phyloP scores from a whole-genome alignment of 2,113 vertebrate species.

The Pagrus major region DNA sequence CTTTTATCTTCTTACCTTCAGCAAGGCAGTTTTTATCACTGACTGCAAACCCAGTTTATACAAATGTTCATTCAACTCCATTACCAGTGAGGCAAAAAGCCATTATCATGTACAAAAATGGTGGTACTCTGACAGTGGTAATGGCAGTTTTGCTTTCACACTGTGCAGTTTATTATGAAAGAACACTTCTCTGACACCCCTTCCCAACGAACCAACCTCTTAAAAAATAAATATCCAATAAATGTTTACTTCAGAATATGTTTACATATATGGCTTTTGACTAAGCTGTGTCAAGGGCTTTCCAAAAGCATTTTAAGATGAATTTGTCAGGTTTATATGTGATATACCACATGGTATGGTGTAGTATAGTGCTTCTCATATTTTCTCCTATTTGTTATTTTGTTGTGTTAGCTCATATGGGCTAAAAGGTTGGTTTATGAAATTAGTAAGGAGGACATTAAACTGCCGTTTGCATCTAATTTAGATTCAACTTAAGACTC shows the following conservation, averaged over 20 bases:
- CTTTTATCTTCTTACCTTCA: slow-evolving; percentile 11
- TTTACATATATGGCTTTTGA: neutral
- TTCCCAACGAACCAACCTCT: neutral
- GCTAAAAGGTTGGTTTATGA: neutral
- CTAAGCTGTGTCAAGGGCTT: neutral
- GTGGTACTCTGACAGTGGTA: neutral
- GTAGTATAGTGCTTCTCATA: neutral
- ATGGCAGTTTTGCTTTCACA: neutral
- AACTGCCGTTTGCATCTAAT: neutral
- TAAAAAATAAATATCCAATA: neutral
- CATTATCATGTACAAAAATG: neutral
- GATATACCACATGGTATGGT: neutral
- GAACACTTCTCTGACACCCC: no score
- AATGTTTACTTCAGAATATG: neutral
- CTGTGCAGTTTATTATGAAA: neutral
- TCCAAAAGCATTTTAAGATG: neutral
- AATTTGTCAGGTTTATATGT: neutral
- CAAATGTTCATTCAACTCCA: slow-evolving; percentile 5
- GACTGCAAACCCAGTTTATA: neutral
- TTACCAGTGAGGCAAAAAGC: neutral
- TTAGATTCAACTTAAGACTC: no score
- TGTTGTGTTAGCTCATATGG: neutral
- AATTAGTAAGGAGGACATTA: neutral
- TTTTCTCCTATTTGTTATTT: neutral
- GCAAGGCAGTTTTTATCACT: neutral